Conservation (phyloP, 1,140 invertebrate species). For the Kradibia gibbosae region DNA sequence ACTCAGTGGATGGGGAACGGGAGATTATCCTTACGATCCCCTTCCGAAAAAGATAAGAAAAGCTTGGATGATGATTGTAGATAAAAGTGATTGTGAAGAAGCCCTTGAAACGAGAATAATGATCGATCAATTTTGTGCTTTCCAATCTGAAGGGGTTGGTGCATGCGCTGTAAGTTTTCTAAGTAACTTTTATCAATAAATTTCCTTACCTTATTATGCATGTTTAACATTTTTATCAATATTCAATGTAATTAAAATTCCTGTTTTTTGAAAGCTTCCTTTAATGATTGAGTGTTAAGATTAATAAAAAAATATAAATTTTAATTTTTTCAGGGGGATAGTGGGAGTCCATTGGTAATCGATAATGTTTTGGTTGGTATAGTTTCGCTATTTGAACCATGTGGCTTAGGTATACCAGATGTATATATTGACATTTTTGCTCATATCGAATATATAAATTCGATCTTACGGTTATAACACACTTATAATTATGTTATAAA, state of each 20-base stretch:
- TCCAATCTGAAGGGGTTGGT: not conserved
- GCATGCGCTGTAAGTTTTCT: not conserved
- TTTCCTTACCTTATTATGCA: not conserved
- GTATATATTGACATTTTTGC: not conserved
- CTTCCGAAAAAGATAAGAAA: not conserved
- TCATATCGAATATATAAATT: not conserved
- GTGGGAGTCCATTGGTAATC: not conserved
- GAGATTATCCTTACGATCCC: not conserved
- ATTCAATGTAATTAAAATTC: too few species aligned
- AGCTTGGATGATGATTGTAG: not conserved
- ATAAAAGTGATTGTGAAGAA: not conserved
- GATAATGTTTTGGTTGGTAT: not conserved
- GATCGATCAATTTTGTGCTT: not conserved
- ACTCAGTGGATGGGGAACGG: not conserved
- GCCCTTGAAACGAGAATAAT: not conserved
- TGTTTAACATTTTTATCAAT: not conserved
- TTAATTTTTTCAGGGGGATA: not conserved
- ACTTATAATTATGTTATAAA: too few species aligned
- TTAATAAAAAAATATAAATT: not conserved
- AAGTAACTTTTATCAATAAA: not conserved
- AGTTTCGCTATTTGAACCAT: not conserved
- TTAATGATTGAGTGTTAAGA: not conserved
- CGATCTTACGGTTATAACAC: not conserved
- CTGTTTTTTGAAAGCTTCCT: too few species aligned
- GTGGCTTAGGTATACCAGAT: not conserved